These are phyloP conservation scores for Rhagonycha fulva DNA, from an alignment of 2,888 invertebrate species.

Conservation along the genomic window DNA sequence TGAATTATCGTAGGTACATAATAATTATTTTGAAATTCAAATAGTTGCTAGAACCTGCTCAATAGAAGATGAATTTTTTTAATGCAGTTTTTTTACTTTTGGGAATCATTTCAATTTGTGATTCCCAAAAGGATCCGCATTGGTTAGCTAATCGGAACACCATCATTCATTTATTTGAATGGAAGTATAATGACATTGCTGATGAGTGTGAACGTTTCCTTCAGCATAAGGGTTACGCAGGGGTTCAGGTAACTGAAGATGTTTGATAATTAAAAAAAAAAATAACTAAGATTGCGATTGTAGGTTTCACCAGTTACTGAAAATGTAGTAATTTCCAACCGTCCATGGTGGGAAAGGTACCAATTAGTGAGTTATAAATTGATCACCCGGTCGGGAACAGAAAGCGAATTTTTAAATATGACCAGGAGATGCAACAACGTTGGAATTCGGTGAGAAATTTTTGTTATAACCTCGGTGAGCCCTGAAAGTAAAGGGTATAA, in stretches of 20 bases:
- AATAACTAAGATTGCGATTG: not conserved
- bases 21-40: not conserved
- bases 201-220: slow-evolving; percentile 78
- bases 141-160: slow-evolving; percentile 62
- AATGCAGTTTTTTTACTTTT: not conserved
- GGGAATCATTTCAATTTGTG: not conserved
- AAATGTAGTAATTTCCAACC: slow-evolving; percentile 62
- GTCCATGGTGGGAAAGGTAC: slow-evolving; percentile 90
- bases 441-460: slow-evolving; percentile 65
- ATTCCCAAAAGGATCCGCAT: slow-evolving; percentile 60
- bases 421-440: slow-evolving; percentile 76
- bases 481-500: no score
- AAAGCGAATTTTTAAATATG: slow-evolving; percentile 75
- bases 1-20: no score
- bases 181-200: slow-evolving; percentile 83
- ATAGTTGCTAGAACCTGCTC: not conserved
- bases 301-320: slow-evolving; percentile 79
- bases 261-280: not conserved
- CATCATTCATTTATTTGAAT: slow-evolving; percentile 80
- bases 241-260: slow-evolving; percentile 63
- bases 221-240: slow-evolving; percentile 73
- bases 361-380: slow-evolving; percentile 83
- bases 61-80: not conserved
- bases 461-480: no score
- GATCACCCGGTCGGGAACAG: slow-evolving; percentile 76